These are phyloP conservation scores for Chroicocephalus ridibundus DNA, from an alignment of 2,113 vertebrate genomes.

Conservation along the genomic window DNA sequence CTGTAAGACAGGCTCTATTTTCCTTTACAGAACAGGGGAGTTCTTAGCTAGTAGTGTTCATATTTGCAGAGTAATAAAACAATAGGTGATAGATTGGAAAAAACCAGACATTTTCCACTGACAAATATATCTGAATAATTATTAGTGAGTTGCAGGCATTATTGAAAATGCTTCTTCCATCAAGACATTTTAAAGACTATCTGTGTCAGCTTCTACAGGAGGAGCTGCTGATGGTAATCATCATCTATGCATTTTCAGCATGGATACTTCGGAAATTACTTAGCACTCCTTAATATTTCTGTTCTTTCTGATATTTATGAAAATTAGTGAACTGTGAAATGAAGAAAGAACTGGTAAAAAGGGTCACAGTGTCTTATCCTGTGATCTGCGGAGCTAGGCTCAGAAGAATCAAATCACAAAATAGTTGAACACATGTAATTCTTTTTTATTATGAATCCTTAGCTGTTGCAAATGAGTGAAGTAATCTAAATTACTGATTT, in stretches of 20 bases:
- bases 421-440: not conserved
- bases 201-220: not conserved
- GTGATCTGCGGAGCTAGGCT: not conserved
- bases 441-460: not conserved
- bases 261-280: not conserved
- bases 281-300: not conserved
- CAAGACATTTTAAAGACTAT: not conserved
- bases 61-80: not conserved
- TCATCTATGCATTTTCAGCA: not conserved
- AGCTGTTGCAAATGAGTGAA: not conserved
- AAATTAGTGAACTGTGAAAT: constrained; percentile 26
- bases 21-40: not conserved
- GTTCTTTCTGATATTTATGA: constrained; percentile 9
- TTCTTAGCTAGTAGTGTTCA: not conserved
- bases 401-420: not conserved
- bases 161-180: not conserved
- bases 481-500: not conserved
- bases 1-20: not conserved
- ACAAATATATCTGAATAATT: not conserved
- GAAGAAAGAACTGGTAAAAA: not conserved
- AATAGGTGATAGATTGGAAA: not conserved
- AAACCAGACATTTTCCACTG: not conserved
- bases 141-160: not conserved
- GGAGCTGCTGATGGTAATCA: not conserved
- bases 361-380: not conserved